phyloP scores from a whole-genome alignment of 2,888 invertebrate genomes.

The Bursaphelenchus okinawaensis region DNA sequence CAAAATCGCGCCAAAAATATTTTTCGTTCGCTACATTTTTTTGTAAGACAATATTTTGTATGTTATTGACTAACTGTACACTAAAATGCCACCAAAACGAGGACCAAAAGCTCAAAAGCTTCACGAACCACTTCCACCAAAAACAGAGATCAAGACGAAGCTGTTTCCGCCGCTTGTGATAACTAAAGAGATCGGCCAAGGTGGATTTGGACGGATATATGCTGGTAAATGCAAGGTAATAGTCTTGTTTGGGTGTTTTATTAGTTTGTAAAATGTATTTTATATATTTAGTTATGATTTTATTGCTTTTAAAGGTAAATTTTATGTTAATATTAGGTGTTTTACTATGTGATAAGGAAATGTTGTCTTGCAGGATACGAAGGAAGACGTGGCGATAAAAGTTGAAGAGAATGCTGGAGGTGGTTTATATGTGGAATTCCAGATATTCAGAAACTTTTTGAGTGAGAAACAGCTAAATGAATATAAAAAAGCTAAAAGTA shows the following conservation, averaged over 20 bases:
- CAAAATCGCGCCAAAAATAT: not conserved
- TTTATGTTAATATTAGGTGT: not conserved
- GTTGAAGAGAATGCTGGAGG: slow-evolving; percentile 88
- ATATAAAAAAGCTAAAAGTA: slow-evolving; percentile 33
- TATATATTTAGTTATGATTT: not conserved
- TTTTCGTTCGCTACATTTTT: not conserved
- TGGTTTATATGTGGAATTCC: slow-evolving; percentile 93
- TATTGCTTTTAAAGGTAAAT: not conserved
- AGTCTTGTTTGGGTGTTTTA: not conserved
- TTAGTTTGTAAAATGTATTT: not conserved
- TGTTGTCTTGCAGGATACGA: slow-evolving; percentile 16
- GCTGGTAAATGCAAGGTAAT: slow-evolving; percentile 40
- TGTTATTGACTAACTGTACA: not conserved
- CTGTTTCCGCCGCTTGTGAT: slow-evolving; percentile 23
- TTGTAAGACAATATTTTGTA: not conserved
- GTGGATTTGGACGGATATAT: slow-evolving; percentile 57
- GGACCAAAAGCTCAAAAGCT: not conserved
- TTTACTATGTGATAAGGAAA: too few species aligned
- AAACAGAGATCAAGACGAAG: not conserved
- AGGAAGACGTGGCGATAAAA: slow-evolving; percentile 43
- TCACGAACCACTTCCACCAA: not conserved
- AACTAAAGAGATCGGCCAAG: slow-evolving; percentile 54
- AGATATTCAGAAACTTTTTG: slow-evolving; percentile 83
- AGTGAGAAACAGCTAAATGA: slow-evolving; percentile 67
- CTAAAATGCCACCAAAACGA: slow-evolving; percentile 10